Evolutionary conservation across 1,140 invertebrate species (phyloP), one percentile per base, ranked within the genome.

Genomic region (Matsumurasca onukii): DNA sequence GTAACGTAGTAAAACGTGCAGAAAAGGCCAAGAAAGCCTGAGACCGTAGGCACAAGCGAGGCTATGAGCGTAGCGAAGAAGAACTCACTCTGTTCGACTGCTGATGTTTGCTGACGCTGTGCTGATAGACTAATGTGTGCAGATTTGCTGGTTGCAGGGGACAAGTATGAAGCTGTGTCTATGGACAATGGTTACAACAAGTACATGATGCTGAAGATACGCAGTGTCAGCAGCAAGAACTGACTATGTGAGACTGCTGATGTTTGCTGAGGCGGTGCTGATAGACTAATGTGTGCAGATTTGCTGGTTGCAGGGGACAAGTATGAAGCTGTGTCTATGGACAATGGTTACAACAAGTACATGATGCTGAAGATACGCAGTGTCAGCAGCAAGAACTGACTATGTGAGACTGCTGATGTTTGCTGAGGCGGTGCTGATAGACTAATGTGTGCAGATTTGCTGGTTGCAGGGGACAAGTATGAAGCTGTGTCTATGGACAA

Each of bases 251-350:
- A 92, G 76, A 97, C 95, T 13, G 93, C 95, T 78, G 94, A 94
- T n/a, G 86, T 91, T 51, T 97, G 98, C 77, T 90, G 93, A 80
- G 82, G 98, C 55, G 94, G 96, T 76, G 93, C 95, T 97, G 76
- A 87, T 83, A 63, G n/a, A n/a, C n/a, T n/a, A n/a, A n/a, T n/a
- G n/a, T n/a, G n/a, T n/a, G n/a, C n/a, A n/a, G 70, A 72, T 39
- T 63, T 73, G 68, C 57, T 66, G 72, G 72, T 83, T 70, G 20
- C 71, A 76, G 75, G 73, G 65, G 74, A 73, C 73, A 93, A 93
- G 77, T 92, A 92, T 77, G 86, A 86, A 31, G 89, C 89, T 24
- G 89, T 88, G 70, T 89, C 89, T 24, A 89, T 88, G 70, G 91
- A 93, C 77, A 92, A 90, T 77, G 92, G 90, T 73, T 94, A 93